Evolutionary conservation across 1,140 invertebrate species (phyloP), one percentile per base, ranked within the genome.

Genomic region (Sinonovacula constricta): DNA sequence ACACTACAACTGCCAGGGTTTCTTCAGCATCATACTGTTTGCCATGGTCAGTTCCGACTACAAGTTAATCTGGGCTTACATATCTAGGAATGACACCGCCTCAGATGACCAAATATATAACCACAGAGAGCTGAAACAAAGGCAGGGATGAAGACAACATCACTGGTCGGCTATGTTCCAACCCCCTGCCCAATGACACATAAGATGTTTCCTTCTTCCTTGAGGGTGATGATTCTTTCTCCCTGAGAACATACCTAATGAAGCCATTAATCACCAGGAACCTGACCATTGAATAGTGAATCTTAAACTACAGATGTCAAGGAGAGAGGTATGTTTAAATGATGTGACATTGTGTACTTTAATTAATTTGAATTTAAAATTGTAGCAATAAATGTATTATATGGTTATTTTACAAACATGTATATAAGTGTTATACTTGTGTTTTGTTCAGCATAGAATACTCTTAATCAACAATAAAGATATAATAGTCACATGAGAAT

Each of bases 1-100:
- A n/a, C n/a, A n/a, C n/a, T n/a, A n/a, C n/a, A n/a, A 92, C 83
- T 93, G 92, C 83, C 92, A 63, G 56, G 53, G 59, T 18, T 74
- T 69, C 62, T 57, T 31, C 26, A 51, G 4, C 14, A n/a, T 70
- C 28, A 39, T 72, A 4, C 57, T 76, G 49, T 30, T 77, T 57
- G 65, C 39, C 12, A n/a, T 77, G 24, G 72, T 69, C 14, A 66
- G 57, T 45, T 63, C 56, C 1, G 49, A 81, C 59, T 77, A 66
- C 33, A 77, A 62, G 72, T 77, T 78, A 7, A 34, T 31, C 22
- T 51, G 22, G 31, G 53, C 62, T 63, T 57, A 70, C 59, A 34
- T 81, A 45, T 54, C 59, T 56, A 54, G 22, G 18, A 66, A 75
- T 74, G 72, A 79, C 49, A 57, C 62, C 39, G 63, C 56, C 33